Base-by-base conservation (phyloP, 2,113 vertebrate genomes). In the Calonectris borealis region DNA sequence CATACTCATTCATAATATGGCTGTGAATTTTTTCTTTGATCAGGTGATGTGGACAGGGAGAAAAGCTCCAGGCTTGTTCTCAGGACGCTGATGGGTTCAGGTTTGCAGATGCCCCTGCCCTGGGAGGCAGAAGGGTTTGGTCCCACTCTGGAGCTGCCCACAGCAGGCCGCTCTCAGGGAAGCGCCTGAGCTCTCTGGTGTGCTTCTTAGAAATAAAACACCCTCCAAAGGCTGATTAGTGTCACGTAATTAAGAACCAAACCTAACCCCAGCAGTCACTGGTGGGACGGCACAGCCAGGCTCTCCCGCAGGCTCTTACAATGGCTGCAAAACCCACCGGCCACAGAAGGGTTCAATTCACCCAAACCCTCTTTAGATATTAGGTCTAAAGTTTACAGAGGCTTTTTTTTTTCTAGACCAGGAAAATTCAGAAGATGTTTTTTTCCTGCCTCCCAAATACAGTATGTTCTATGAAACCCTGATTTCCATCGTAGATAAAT, bases 71-170 rank as follows among this genome's bases (percentile, higher is more conserved):
- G 16, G 25, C 24, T 78, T 34, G 11, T 21, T 70, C 55, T 75
- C 44, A 36, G 62, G 42, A 27, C 0, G 5, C 54, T 27, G 25
- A 16, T 15, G 20, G 32, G 29, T 46, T 69, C 22, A 29, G 32
- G 48, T 10, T 19, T 9, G 13, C 27, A 60, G 85, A 49, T 49
- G 6, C 31, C 51, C 12, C 29, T 36, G 34, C 12, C 25, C 21
- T n/a, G 21, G 25, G 9, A 9, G 10, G 4, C 27, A 29, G 32
- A 32, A 57, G 19, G 34, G 1, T 44, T 72, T 72, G 20, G 32
- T 34, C 24, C 25, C 17, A 6, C 10, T 11, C 20, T 0, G 1
- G 27, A 31, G 25, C 18, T 46, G 18, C 44, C 52, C 1, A 2
- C 19, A 61, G 25, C 20, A 49, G 48, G 60, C 60, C 4, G 3